Percentiles rank a stretch among this genome's conserved stretches.
These are phyloP conservation scores for Anguilla pacifica DNA, from an alignment of 2,797 vertebrate genomes.

Conservation along the genomic window DNA sequence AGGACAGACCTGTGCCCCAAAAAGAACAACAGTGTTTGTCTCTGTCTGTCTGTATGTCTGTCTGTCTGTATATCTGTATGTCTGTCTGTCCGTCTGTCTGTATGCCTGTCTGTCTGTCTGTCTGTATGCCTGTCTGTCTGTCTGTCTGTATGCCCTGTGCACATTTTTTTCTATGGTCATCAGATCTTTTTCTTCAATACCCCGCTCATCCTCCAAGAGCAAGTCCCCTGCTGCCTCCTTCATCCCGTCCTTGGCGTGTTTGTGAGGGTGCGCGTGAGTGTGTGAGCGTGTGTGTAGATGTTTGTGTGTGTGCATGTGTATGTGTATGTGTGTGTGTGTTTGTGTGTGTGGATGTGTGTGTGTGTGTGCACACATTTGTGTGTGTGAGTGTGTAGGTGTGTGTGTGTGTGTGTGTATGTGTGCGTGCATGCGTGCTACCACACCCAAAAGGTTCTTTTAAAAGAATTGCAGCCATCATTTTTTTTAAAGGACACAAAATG, in stretches of 20 bases:
- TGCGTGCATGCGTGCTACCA: neutral
- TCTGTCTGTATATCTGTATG: no score
- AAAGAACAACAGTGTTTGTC: neutral
- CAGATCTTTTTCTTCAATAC: neutral
- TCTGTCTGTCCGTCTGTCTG: neutral
- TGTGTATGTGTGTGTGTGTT: no score
- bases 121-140: neutral
- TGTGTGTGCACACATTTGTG: no score
- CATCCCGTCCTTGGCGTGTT: conserved; percentile 68
- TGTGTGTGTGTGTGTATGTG: neutral
- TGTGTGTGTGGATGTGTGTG: no score
- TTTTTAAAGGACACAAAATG: neutral
- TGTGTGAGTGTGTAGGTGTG: no score
- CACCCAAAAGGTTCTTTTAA: neutral
- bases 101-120: neutral
- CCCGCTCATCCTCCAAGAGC: conserved; percentile 28
- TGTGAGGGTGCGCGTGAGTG: conserved; percentile 49
- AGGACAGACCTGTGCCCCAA: neutral
- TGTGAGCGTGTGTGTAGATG: neutral
- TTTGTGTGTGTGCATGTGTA: neutral
- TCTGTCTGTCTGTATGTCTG: neutral
- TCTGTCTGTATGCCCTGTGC: neutral
- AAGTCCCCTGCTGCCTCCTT: conserved; percentile 59
- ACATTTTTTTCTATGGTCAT: neutral
- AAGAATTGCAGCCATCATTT: neutral